Evolutionary conservation across 2,888 invertebrate species (phyloP), one percentile per base, ranked within the genome.

Genomic region (Artemia sp.): DNA sequence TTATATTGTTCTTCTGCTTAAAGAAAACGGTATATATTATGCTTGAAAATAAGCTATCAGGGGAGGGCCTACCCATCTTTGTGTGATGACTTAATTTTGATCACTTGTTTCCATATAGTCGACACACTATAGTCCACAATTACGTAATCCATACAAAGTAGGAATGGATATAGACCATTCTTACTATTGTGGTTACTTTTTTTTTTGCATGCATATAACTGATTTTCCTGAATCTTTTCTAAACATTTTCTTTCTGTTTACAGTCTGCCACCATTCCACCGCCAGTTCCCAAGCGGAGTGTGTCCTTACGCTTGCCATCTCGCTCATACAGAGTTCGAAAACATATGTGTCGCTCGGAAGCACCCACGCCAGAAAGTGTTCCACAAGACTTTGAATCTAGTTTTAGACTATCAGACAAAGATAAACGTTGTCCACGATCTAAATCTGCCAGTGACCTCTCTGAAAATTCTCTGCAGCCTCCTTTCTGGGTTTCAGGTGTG

Each of bases 261-360:
- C 24, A 58, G 64, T 19, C 64, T n/a, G 64, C 64, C n/a, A 58
- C 64, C 24, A 58, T 58, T 19, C 64, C 64, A 58, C 64, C 64
- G 64, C 64, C 64, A 19, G 64, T 58, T n/a, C 64, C 64, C 9
- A 58, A 58, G 24, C 64, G 64, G 64, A 58, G 24, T 58, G 64
- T 24, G 8, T 58, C 64, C 9, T 10, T 58, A 58, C 64, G 64
- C 10, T 24, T 58, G 24, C 24, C 64, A 24, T 19, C 64, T 8
- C 64, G 64, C 14, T 19, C 24, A 9, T 24, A 58, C 10, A n/a
- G 64, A 8, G 14, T 24, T 58, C 64, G 64, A 24, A 58, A 58
- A 10, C n/a, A 2, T 24, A 8, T 19, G 14, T 58, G 64, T 24
- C 64, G 64, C 8, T 58, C 64, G 8, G 64, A 58, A 58, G 64